Evolutionary conservation across 2,888 invertebrate genomes (phyloP).

Genomic region (Teleogryllus oceanicus): DNA sequence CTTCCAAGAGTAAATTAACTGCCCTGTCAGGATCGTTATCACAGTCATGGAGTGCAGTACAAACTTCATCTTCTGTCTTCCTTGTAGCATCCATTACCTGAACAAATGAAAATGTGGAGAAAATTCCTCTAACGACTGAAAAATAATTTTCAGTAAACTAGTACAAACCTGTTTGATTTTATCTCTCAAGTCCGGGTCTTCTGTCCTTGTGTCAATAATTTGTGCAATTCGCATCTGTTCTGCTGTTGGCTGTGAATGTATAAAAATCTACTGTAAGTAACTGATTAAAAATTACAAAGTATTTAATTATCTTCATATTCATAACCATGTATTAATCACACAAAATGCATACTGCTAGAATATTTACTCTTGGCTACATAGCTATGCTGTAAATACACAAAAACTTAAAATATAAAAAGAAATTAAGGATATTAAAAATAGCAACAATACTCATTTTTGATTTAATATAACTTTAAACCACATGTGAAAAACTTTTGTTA

Average conservation of each 20-base stretch:
- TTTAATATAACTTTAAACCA: too few relatives aligned
- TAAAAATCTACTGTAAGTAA: constrained; percentile 32
- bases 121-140: background rate
- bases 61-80: constrained; percentile 84
- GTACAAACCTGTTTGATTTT: constrained; percentile 63
- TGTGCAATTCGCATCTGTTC: constrained; percentile 82
- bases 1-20: constrained; percentile 75
- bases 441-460: too few relatives aligned
- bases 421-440: too few relatives aligned
- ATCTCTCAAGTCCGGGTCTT: constrained; percentile 59
- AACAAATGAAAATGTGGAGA: background rate
- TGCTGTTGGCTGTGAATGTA: constrained; percentile 64
- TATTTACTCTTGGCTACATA: background rate
- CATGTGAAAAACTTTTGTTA: too few relatives aligned
- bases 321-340: background rate
- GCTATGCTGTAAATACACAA: background rate
- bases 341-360: background rate
- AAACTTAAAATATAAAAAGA: too few relatives aligned
- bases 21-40: constrained; percentile 85
- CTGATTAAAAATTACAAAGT: background rate
- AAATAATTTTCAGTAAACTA: background rate
- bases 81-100: constrained; percentile 85
- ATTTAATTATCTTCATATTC: background rate
- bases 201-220: constrained; percentile 68
- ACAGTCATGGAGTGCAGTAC: constrained; percentile 88